Evolutionary conservation across 2,797 vertebrate species (phyloP), one percentile per base, ranked within the genome.

Genomic region (Falco berigora): DNA sequence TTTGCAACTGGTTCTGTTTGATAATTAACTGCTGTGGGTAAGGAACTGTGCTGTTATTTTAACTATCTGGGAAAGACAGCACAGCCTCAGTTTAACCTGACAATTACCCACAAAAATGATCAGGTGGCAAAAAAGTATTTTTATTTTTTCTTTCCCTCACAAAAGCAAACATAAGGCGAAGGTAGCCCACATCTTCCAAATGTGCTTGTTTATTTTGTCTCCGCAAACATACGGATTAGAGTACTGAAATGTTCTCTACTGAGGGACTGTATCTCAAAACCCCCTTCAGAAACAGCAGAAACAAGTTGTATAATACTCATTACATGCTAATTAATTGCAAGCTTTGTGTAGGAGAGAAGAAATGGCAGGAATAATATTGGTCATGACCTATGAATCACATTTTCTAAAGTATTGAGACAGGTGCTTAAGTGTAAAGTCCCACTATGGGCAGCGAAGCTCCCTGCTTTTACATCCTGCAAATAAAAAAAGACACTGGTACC

Each of bases 11-110:
- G 10, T 93, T 86, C 44, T 82, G 63, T 86, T 95, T 85, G 93
- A 93, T 82, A 94, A 94, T 97, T 93, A 94, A 94, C 27, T 73
- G 64, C 42, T 83, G 30, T 32, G 71, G 50, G 20, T 95, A 67
- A 92, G 74, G 59, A 94, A 59, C 38, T 79, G 14, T 67, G 50
- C 15, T 82, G 44, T 59, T 91, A 62, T 77, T 90, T 75, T 67
- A 84, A 42, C 83, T 93, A 36, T 50, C 55, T 82, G 34, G 23
- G 82, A 90, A 91, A 93, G 36, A 67, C 28, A 92, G 73, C 86
- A 81, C 4, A 58, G 25, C 19, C 27, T 71, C 67, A 62, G 16
- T 71, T 85, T 89, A 90, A 94, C 49, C 28, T 82, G 76, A 69
- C 17, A 88, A 73, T 79, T 95, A 64, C 19, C 17, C 28, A 85